Evolutionary conservation across 2,888 invertebrate species (phyloP).

Genomic region (Cecidostiba fungosa): DNA sequence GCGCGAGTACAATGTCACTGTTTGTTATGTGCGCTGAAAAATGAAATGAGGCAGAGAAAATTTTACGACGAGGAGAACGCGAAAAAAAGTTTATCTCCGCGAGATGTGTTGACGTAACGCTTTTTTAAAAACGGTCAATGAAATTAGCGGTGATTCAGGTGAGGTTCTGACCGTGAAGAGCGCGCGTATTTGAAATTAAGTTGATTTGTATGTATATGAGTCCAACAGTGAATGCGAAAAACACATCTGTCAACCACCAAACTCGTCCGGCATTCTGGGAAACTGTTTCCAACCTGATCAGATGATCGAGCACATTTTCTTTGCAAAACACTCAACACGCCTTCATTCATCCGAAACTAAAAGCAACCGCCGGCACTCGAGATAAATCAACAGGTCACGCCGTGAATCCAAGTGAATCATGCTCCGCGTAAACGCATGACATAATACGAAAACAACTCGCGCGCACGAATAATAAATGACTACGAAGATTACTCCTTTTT

Average conservation of each 20-base stretch:
- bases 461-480: not conserved
- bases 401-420: not conserved
- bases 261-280: not conserved
- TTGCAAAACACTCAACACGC: no score
- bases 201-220: no score
- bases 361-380: not conserved
- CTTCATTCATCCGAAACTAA: not conserved
- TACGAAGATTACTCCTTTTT: not conserved
- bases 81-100: not conserved
- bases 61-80: constrained; percentile 23
- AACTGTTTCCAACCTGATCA: not conserved
- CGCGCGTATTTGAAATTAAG: no score
- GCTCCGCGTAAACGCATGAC: not conserved
- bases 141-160: constrained; percentile 20
- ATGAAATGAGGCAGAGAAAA: constrained; percentile 15
- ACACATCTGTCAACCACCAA: not conserved
- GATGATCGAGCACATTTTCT: not conserved
- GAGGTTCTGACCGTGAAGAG: not conserved
- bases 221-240: not conserved
- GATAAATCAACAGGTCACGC: not conserved
- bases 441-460: constrained; percentile 4
- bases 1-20: constrained; percentile 13
- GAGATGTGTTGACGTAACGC: not conserved
- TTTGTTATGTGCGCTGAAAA: not conserved
- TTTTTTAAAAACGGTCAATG: constrained; percentile 5